A percentile compares a stretch with the other conserved stretches of the same genome.
These are phyloP conservation scores for Meteorus sp. DNA, from an alignment of 1,140 invertebrate species.

Conservation along the genomic window DNA sequence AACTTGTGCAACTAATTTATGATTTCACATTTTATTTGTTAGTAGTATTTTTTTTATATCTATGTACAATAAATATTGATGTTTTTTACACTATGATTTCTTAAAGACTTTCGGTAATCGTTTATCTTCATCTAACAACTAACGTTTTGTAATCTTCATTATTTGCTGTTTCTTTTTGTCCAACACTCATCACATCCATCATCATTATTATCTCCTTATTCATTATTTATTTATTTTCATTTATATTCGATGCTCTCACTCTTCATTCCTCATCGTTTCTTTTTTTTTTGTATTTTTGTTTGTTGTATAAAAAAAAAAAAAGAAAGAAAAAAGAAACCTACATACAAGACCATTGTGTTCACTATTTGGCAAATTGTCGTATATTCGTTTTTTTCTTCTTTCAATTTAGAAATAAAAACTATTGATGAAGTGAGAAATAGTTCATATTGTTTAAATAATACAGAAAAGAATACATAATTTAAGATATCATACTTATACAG, in stretches of 20 bases:
- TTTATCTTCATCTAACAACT: constrained; percentile 35
- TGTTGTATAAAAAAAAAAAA: not conserved
- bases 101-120: constrained; percentile 49
- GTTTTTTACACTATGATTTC: constrained; percentile 55
- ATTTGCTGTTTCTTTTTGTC: not conserved
- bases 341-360: not conserved
- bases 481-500: too few relatives aligned
- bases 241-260: constrained; percentile 29
- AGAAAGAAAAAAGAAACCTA: constrained; percentile 33
- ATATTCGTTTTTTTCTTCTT: not conserved
- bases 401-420: not conserved
- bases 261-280: constrained; percentile 37
- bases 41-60: constrained; percentile 57
- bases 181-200: not conserved
- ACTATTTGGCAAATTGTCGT: constrained; percentile 14
- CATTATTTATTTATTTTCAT: not conserved
- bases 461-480: too few relatives aligned
- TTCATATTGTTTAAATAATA: too few relatives aligned
- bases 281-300: constrained; percentile 5
- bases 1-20: not conserved
- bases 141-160: not conserved
- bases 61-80: constrained; percentile 62
- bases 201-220: not conserved
- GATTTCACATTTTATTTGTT: constrained; percentile 52
- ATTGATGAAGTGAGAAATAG: not conserved